phyloP scores from a whole-genome alignment of 2,797 vertebrate genomes.

The Trichosurus vulpecula region DNA sequence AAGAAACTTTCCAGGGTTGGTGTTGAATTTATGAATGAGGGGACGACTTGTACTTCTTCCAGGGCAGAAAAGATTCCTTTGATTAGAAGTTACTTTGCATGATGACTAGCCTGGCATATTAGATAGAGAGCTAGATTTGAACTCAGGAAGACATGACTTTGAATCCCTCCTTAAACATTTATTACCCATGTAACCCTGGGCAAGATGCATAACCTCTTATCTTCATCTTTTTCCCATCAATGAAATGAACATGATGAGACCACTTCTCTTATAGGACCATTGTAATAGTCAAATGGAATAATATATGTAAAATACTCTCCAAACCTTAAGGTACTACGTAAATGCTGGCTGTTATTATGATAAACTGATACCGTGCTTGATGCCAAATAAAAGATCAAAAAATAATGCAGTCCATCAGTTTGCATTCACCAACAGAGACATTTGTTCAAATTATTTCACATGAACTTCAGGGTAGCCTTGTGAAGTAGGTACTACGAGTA shows the following conservation, averaged over 20 bases:
- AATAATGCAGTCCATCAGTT: conserved; percentile 58
- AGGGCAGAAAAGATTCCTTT: conserved; percentile 65
- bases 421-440: neutral
- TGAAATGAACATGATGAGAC: neutral
- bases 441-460: neutral
- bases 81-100: conserved; percentile 51
- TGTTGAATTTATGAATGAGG: conserved; percentile 71
- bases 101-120: neutral
- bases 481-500: neutral
- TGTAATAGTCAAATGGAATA: neutral
- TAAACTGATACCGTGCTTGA: conserved; percentile 54
- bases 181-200: neutral
- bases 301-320: neutral
- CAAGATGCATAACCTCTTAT: neutral
- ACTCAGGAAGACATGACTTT: neutral
- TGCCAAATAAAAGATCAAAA: conserved; percentile 69
- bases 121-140: neutral
- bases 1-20: conserved; percentile 58
- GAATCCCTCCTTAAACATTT: neutral
- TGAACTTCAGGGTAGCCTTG: neutral
- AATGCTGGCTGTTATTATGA: neutral
- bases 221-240: neutral
- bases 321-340: neutral
- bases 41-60: conserved; percentile 62
- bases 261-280: neutral